Evolutionary conservation across 2,113 vertebrate species (phyloP).

Genomic region (Apodemus speciosus): DNA sequence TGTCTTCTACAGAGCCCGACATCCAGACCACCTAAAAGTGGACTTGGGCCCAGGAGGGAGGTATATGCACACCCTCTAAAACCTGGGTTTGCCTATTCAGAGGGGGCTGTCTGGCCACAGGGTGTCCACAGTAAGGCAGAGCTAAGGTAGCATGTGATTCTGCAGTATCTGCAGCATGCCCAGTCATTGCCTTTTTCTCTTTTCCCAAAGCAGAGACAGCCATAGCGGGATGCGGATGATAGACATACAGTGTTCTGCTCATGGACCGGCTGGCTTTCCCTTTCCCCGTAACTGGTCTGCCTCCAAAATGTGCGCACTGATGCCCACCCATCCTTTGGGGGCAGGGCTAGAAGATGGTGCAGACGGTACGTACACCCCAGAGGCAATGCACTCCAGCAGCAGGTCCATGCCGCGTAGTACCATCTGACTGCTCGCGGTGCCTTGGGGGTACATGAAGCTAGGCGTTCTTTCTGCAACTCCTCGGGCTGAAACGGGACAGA

Average conservation of each 20-base stretch:
- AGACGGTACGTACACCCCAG: slow-evolving; percentile 92
- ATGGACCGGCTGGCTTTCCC: background rate
- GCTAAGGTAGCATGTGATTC: background rate
- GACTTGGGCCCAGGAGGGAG: background rate
- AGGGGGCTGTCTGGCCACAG: background rate
- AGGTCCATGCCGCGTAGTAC: slow-evolving; percentile 94
- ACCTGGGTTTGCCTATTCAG: background rate
- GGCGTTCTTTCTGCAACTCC: slow-evolving; percentile 92
- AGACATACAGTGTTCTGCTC: background rate
- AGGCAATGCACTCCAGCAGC: slow-evolving; percentile 96
- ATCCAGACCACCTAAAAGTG: background rate
- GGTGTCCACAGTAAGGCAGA: background rate
- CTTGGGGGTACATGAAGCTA: slow-evolving; percentile 93
- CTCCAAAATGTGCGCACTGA: background rate
- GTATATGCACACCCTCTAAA: accelerated
- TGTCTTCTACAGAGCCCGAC: background rate
- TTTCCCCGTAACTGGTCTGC: background rate
- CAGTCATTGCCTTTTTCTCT: background rate
- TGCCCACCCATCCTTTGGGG: background rate
- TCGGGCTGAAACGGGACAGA: slow-evolving; percentile 87
- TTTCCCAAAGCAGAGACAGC: background rate
- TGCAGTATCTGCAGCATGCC: background rate
- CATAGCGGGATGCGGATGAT: background rate
- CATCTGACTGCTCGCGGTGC: slow-evolving; percentile 93
- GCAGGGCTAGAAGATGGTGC: background rate